Conservation (phyloP, 2,888 invertebrate species). For the Parascotia fuliginaria region DNA sequence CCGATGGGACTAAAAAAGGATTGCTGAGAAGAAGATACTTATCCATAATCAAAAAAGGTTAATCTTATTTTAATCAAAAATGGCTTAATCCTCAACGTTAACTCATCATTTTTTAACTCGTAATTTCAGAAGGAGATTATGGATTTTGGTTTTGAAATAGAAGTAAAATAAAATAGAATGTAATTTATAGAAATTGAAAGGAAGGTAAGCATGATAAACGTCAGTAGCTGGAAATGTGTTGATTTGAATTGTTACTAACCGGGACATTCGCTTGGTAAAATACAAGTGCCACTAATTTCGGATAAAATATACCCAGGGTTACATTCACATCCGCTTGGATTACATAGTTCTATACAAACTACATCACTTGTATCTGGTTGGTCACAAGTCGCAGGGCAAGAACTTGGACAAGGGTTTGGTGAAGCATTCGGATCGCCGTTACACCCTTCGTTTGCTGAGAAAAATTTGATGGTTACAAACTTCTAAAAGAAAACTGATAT, state of each 20-base stretch:
- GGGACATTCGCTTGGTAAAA: conserved; percentile 19
- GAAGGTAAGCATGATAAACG: neutral
- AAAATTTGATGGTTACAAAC: no score
- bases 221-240: no score
- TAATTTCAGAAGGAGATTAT: no score
- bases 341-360: conserved; percentile 18
- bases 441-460: neutral
- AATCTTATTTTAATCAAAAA: no score
- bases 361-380: conserved; percentile 26
- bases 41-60: no score
- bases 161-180: no score
- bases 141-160: no score
- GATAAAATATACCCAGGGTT: conserved; percentile 17
- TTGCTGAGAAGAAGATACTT: no score
- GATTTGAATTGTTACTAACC: conserved; percentile 6
- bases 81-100: no score
- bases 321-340: conserved; percentile 23
- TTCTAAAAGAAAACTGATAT: no score
- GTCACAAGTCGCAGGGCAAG: conserved; percentile 36
- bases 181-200: neutral
- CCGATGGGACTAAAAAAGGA: no score
- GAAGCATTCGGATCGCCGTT: conserved; percentile 14
- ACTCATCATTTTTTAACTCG: no score
- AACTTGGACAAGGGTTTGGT: conserved; percentile 26
- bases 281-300: conserved; percentile 11